Evolutionary conservation across 92 coral and sea anemone species (phyloP).

Genomic region (Zoanthus sociatus): DNA sequence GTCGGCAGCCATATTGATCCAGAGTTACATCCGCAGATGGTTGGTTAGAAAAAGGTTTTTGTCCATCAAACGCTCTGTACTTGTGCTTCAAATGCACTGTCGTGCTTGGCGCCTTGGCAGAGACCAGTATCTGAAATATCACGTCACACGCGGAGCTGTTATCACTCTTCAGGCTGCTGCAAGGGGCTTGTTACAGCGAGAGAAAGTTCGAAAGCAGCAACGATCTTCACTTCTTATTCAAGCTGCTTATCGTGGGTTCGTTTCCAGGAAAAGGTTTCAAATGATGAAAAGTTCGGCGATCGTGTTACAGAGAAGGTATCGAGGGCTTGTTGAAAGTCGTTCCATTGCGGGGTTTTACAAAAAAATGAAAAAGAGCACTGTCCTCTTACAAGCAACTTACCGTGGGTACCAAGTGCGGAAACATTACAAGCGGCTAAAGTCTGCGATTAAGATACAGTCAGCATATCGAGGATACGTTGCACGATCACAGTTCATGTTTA

Average conservation of each 20-base stretch:
- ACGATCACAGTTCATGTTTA: constrained; percentile 54
- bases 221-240: constrained; percentile 67
- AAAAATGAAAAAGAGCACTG: constrained; percentile 38
- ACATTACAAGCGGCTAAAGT: constrained; percentile 41
- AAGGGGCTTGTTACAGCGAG: constrained; percentile 53
- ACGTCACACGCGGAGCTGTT: constrained; percentile 51
- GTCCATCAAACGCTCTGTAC: constrained; percentile 36
- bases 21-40: constrained; percentile 48
- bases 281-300: constrained; percentile 43
- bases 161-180: constrained; percentile 67
- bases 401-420: constrained; percentile 60
- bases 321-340: constrained; percentile 66
- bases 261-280: constrained; percentile 40
- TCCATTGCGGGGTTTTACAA: constrained; percentile 56
- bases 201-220: constrained; percentile 28
- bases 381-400: constrained; percentile 57
- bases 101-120: constrained; percentile 54
- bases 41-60: constrained; percentile 45
- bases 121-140: constrained; percentile 41
- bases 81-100: constrained; percentile 49
- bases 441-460: constrained; percentile 74
- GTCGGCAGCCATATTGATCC: constrained; percentile 66
- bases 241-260: constrained; percentile 57
- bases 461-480: constrained; percentile 68
- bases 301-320: constrained; percentile 68